A percentile compares a stretch with the other conserved stretches of the same genome.
Conservation (phyloP, 2,113 vertebrate genomes). For the Stigmatopora argus region DNA sequence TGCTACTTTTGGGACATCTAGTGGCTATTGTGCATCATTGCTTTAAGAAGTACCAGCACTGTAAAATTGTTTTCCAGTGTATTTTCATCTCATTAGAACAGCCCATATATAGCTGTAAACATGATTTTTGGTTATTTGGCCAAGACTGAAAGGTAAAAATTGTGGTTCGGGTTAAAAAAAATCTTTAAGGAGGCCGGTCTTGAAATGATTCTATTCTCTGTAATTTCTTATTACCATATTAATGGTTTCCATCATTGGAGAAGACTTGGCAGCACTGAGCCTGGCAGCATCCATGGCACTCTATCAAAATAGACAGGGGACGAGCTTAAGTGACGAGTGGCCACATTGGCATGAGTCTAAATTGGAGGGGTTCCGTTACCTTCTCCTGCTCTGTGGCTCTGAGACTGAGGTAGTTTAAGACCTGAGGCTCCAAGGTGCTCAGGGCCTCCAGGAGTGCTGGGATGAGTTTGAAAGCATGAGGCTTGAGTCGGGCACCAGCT, state of each 20-base stretch:
- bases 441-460: constrained; percentile 90
- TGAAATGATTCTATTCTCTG: not conserved
- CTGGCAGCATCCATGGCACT: constrained; percentile 92
- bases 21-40: no score
- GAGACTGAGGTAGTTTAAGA: constrained; percentile 96
- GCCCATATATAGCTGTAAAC: not conserved
- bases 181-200: not conserved
- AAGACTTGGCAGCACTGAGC: constrained; percentile 93
- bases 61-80: no score
- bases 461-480: constrained; percentile 87
- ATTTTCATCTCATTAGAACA: no score
- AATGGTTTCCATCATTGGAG: constrained; percentile 98
- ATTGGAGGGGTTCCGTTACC: constrained; percentile 57
- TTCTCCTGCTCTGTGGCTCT: constrained; percentile 96
- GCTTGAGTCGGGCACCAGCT: constrained; percentile 87
- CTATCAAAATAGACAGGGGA: constrained; percentile 52
- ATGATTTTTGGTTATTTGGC: not conserved
- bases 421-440: constrained; percentile 90
- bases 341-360: not conserved
- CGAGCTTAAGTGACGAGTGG: not conserved
- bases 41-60: no score
- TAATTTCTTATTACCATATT: constrained; percentile 81
- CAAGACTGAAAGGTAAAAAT: not conserved
- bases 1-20: no score
- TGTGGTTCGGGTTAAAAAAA: not conserved